These are phyloP conservation scores for Pseudomyrmex concolor DNA, from an alignment of 1,140 invertebrate species.

Conservation along the genomic window DNA sequence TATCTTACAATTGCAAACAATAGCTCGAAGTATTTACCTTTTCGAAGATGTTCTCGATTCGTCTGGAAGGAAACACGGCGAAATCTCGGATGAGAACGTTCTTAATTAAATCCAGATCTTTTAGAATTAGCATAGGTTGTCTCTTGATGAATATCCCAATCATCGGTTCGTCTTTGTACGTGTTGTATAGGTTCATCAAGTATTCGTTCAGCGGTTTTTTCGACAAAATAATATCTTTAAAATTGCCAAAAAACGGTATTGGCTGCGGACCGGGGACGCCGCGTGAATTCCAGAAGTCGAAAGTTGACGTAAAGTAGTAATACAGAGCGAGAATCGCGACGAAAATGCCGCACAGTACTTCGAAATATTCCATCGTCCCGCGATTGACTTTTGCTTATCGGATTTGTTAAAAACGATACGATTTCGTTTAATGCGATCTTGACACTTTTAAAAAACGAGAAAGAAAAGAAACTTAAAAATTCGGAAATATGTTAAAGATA, in stretches of 20 bases:
- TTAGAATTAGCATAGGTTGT: conserved; percentile 78
- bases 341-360: conserved; percentile 51
- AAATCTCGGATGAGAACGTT: conserved; percentile 84
- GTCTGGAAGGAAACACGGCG: conserved; percentile 78
- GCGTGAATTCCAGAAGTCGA: conserved; percentile 77
- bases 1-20: not conserved
- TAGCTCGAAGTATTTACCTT: conserved; percentile 60
- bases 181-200: conserved; percentile 61
- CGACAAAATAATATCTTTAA: conserved; percentile 67
- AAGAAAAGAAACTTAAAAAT: too few species aligned
- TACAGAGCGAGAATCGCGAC: conserved; percentile 61
- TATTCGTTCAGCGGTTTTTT: conserved; percentile 37
- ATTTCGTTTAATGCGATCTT: too few species aligned
- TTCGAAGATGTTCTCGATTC: conserved; percentile 73
- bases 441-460: too few species aligned
- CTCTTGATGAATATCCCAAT: conserved; percentile 81
- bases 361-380: conserved; percentile 15
- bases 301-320: conserved; percentile 63
- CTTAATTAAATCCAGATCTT: conserved; percentile 83
- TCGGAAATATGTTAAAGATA: too few species aligned
- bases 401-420: too few species aligned
- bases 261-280: conserved; percentile 74
- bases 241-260: conserved; percentile 75
- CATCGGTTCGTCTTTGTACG: conserved; percentile 76
- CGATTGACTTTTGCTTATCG: too few species aligned